Base-by-base conservation (phyloP, 1,140 invertebrate genomes). In the Plutomurus gul region DNA sequence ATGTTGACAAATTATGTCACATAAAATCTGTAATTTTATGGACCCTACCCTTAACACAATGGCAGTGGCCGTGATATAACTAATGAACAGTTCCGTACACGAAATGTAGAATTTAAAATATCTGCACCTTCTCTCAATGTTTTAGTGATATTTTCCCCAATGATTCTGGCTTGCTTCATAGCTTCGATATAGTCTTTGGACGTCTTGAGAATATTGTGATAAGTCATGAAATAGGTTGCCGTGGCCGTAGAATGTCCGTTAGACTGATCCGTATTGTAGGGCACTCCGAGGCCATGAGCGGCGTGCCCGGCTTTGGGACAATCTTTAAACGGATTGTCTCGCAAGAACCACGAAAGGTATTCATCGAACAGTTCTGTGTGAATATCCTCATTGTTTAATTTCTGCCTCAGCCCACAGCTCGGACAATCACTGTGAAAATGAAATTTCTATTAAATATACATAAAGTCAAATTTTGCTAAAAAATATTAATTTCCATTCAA, bases 131-230 rank as follows among this genome's bases (percentile, higher is more conserved):
- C 27, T 60, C 16, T 1, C 3, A 60, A 10, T 4, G 51, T 60
- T n/a, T 33, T 85, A 0, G 95, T 95, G 8, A 99, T 92, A 85
- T 97, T 96, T 0, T 91, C 89, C 0, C 95, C 90, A n/a, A 99
- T 90, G 1, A 87, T 86, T 84, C 96, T 88, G 0, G 97, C 95
- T 27, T 92, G 91, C 83, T 92, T 89, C 85, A 99, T 88, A 0
- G 97, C 94, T 76, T 92, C 89, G 80, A 96, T 99, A 86, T 96
- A 99, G 87, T 99, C 97, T 18, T 88, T 86, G 0, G 96, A 97
- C 0, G 91, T 92, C 86, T 95, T 97, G 18, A 99, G 87, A 18
- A 97, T 93, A 0, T 93, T 94, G 86, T 99, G 98, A 87, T 97
- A 99, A 0, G 95, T 91, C 94, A 96, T 97, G 86, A 96, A 99